Evolutionary conservation across 1,140 invertebrate genomes (phyloP).

Genomic region (Linepithema humile): DNA sequence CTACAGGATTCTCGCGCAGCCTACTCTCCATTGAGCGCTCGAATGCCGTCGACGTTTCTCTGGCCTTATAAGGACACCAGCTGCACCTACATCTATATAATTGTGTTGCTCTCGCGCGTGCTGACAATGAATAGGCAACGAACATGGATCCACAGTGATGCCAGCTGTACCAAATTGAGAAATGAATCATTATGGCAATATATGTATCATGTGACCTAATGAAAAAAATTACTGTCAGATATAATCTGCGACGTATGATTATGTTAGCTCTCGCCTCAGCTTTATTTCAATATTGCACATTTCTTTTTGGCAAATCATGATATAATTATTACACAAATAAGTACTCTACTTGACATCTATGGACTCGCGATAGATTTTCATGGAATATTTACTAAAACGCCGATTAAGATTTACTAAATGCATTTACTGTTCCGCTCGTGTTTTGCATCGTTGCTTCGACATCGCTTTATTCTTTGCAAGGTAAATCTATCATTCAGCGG

Average conservation of each 20-base stretch:
- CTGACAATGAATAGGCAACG: neutral
- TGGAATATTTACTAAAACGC: neutral
- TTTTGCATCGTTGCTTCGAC: neutral
- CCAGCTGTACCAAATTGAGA: neutral
- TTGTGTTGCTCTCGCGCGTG: neutral
- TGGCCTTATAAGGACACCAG: slow-evolving; percentile 27
- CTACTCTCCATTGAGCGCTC: neutral
- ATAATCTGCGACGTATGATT: too few species aligned
- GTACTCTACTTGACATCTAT: too few species aligned
- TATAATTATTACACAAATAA: too few species aligned
- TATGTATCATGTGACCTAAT: too few species aligned
- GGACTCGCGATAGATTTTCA: neutral
- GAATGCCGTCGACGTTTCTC: neutral
- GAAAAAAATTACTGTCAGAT: too few species aligned
- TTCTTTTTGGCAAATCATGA: too few species aligned
- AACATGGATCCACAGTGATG: neutral
- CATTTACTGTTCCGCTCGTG: neutral
- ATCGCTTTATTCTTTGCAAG: neutral
- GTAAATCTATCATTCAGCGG: neutral
- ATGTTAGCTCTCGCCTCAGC: too few species aligned
- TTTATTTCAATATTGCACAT: too few species aligned
- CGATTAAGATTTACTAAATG: neutral
- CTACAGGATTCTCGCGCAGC: too few species aligned
- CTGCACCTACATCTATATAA: slow-evolving; percentile 5
- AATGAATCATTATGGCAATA: neutral